Conservation (phyloP, 2,888 invertebrate genomes). For the Sinodicranocentrus sp. region DNA sequence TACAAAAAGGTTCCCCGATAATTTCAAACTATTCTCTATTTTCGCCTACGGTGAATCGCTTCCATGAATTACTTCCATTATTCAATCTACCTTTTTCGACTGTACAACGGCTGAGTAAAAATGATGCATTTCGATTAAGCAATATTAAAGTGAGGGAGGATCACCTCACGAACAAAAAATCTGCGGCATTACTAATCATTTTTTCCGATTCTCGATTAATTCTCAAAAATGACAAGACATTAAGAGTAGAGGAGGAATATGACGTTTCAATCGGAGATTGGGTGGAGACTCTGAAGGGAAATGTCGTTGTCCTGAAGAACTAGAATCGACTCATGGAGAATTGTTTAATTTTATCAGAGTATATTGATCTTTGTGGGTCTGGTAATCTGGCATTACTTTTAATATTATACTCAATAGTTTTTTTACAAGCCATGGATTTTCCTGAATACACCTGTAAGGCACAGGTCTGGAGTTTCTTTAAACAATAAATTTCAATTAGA, state of each 20-base stretch:
- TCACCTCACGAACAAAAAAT: neutral
- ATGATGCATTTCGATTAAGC: conserved; percentile 10
- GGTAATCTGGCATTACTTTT: no score
- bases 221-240: conserved; percentile 11
- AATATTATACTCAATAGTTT: no score
- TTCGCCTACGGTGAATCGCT: conserved; percentile 12
- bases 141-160: neutral
- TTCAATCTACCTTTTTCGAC: neutral
- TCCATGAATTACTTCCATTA: neutral
- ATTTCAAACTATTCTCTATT: conserved; percentile 16
- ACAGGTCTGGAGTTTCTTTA: no score
- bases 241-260: neutral
- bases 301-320: neutral
- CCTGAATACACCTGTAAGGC: neutral
- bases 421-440: no score
- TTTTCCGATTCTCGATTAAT: conserved; percentile 4
- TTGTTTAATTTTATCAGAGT: no score
- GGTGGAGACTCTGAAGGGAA: neutral
- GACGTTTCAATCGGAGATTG: neutral
- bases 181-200: conserved; percentile 20
- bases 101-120: no score
- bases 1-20: neutral
- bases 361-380: no score
- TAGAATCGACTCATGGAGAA: no score
- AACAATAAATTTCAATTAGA: conserved; percentile 7